Evolutionary conservation across 2,113 vertebrate species (phyloP), one percentile per base, ranked within the genome.

Genomic region (Cinclus cinclus): DNA sequence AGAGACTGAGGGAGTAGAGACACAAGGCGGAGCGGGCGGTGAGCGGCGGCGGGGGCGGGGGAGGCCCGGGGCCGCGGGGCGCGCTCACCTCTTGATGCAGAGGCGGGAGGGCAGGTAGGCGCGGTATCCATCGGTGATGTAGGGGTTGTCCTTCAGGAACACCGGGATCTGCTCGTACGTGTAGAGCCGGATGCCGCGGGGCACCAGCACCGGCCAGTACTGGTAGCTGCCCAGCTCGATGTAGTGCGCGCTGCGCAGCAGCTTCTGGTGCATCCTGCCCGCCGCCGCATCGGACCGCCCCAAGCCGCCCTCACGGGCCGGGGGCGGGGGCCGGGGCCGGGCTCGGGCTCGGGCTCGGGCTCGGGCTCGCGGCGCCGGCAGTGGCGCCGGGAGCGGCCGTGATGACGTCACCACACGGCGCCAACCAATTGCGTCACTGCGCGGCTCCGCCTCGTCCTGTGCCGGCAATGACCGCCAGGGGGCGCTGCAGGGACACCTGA

Each of bases 41-140:
- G 56, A 91, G 83, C 27, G 25, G 33, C 33, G 58, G 15, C 3
- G 37, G 19, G 9, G 15, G 15, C 6, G 15, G 4, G 11, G 8
- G 17, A 6, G 10, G 24, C 3, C 27, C 35, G 42, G 25, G 21
- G n/a, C 42, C 2, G 42, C 35, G 39, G 39, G 18, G 37, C 15
- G 25, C 23, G 42, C 94, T 95, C 95, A 99, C 99, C 99, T 99
- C 95, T 98, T 99, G 92, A 99, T 98, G 95, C 99, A 99, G 37
- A 99, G 98, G 53, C 98, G 98, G 87, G 99, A 99, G 77, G 99
- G 99, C 81, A 99, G 98, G 97, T 99, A 99, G 42, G 99, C 99
- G 91, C 99, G 97, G 98, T 99, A 99, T n/a, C 99, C 99, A 73
- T 99, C 99, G 5, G 99, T 99, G 98, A 99, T 99, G 96, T 99